Percentiles rank a stretch among this genome's conserved stretches.
These are phyloP conservation scores for Plutomurus gul DNA, from an alignment of 1,140 invertebrate species.

Conservation along the genomic window DNA sequence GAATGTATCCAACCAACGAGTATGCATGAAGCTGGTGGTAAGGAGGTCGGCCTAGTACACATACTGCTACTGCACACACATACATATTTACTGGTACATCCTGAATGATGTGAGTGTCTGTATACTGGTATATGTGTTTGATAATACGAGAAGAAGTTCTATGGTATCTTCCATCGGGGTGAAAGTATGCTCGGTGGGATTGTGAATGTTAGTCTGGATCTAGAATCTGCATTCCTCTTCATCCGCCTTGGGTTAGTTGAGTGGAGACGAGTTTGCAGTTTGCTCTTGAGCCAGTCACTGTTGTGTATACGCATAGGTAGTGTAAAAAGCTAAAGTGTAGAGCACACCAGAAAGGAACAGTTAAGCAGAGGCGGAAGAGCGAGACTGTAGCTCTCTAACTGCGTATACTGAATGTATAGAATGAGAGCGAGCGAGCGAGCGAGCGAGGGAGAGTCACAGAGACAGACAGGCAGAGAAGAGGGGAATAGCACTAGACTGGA, in stretches of 20 bases:
- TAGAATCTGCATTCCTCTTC: slow-evolving; percentile 7
- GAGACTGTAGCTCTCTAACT: background rate
- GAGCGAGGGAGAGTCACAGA: background rate
- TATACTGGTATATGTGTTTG: background rate
- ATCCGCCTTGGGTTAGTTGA: slow-evolving; percentile 22
- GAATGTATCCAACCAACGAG: too few species aligned
- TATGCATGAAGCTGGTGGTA: too few species aligned
- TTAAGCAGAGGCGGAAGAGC: slow-evolving; percentile 6
- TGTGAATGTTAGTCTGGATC: slow-evolving; percentile 11
- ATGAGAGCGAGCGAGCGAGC: background rate
- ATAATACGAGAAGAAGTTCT: background rate
- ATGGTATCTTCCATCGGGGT: slow-evolving; percentile 9
- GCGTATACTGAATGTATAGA: background rate
- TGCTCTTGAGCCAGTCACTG: background rate
- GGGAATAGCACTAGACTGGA: background rate
- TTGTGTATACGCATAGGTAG: background rate
- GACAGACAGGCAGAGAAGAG: background rate
- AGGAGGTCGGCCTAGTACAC: too few species aligned
- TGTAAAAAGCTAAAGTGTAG: background rate
- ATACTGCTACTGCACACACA: too few species aligned
- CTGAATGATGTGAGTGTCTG: background rate
- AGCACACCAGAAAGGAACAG: background rate
- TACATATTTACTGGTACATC: too few species aligned
- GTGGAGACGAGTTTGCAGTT: slow-evolving; percentile 7
- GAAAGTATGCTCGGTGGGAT: too few species aligned